Evolutionary conservation across 1,140 invertebrate genomes (phyloP).

Genomic region (Eueides isabella): DNA sequence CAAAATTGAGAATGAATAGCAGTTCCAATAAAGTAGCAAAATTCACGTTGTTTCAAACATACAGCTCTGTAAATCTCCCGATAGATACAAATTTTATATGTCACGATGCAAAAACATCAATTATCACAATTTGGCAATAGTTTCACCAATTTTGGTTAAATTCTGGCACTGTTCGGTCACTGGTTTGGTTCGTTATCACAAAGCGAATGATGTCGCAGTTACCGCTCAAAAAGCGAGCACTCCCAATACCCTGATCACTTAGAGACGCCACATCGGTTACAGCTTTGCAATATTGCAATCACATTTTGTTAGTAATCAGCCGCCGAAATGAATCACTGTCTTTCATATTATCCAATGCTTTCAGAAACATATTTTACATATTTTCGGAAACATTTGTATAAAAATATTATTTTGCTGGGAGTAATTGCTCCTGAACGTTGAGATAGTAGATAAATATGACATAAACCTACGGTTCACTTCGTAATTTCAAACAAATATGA

Average conservation of each 20-base stretch:
- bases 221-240: neutral
- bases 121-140: conserved; percentile 20
- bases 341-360: neutral
- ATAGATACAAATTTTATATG: conserved; percentile 22
- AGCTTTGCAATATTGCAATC: neutral
- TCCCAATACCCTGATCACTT: neutral
- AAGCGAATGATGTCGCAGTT: neutral
- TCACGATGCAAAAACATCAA: conserved; percentile 21
- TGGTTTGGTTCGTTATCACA: conserved; percentile 12
- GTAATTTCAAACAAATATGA: too few species aligned
- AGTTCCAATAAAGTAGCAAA: conserved; percentile 12
- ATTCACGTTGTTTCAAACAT: conserved; percentile 5
- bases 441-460: too few species aligned
- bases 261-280: neutral
- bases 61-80: conserved; percentile 42
- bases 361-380: neutral
- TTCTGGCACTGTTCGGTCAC: conserved; percentile 21
- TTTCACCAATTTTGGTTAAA: conserved; percentile 18
- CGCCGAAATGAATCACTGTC: neutral
- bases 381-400: neutral
- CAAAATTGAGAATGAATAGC: neutral
- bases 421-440: neutral
- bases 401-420: neutral
- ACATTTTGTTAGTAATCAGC: neutral
- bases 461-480: too few species aligned